Percentiles rank a stretch among this genome's conserved stretches.
These are phyloP conservation scores for Seriola aureovittata DNA, from an alignment of 2,113 vertebrate species.

Conservation along the genomic window DNA sequence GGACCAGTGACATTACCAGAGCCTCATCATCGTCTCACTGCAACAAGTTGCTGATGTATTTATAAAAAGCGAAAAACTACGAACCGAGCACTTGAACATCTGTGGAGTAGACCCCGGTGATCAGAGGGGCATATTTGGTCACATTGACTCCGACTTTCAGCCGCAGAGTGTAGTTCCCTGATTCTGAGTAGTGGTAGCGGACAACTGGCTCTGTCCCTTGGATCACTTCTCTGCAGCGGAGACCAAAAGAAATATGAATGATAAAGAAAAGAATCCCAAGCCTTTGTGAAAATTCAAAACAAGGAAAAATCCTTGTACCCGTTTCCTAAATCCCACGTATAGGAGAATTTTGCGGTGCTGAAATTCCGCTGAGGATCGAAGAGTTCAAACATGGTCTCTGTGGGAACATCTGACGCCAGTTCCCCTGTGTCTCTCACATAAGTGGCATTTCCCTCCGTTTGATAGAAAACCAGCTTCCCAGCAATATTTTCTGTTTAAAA, in stretches of 20 bases:
- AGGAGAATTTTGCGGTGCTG: slow-evolving; percentile 84
- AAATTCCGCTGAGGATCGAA: slow-evolving; percentile 87
- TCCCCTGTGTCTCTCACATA: slow-evolving; percentile 77
- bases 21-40: neutral
- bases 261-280: neutral
- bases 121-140: slow-evolving; percentile 62
- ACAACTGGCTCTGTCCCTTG: slow-evolving; percentile 84
- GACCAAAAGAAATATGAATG: neutral
- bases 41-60: neutral
- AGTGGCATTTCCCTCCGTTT: slow-evolving; percentile 84
- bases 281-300: neutral
- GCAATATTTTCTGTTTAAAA: slow-evolving; percentile 85
- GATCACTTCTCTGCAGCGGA: slow-evolving; percentile 82
- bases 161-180: slow-evolving; percentile 83
- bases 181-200: slow-evolving; percentile 82
- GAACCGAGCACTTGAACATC: slow-evolving; percentile 87
- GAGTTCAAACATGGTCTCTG: slow-evolving; percentile 87
- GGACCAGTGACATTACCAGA: neutral
- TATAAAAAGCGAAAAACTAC: slow-evolving; percentile 25
- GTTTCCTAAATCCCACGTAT: slow-evolving; percentile 91
- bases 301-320: slow-evolving; percentile 80
- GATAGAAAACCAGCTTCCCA: slow-evolving; percentile 87
- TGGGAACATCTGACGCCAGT: slow-evolving; percentile 78
- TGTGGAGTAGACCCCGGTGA: slow-evolving; percentile 84
- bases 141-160: slow-evolving; percentile 84